Evolutionary conservation across 2,797 vertebrate genomes (phyloP).

Genomic region (Mastacembelus armatus): DNA sequence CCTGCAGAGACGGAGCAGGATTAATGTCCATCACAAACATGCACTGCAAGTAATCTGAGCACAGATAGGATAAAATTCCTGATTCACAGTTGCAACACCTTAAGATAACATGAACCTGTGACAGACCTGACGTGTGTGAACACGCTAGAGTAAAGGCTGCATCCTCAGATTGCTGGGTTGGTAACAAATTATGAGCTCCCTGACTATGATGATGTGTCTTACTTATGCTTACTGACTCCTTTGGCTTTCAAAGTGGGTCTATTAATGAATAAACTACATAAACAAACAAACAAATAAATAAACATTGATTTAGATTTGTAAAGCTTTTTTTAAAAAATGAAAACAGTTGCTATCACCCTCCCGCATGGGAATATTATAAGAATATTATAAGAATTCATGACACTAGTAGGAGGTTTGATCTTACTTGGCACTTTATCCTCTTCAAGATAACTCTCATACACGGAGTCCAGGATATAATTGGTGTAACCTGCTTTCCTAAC

Average conservation of each 20-base stretch:
- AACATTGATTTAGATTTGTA: too few relatives aligned
- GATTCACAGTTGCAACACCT: background rate
- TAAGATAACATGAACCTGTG: constrained; percentile 23
- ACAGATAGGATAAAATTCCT: too few relatives aligned
- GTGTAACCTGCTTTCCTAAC: constrained; percentile 86
- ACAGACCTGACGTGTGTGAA: constrained; percentile 50
- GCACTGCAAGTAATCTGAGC: background rate
- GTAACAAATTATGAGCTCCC: too few relatives aligned
- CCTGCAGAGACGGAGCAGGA: constrained; percentile 43
- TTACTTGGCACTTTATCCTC: constrained; percentile 59
- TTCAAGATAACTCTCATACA: constrained; percentile 81
- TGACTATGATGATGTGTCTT: background rate
- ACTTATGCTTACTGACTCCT: background rate
- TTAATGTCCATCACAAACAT: background rate
- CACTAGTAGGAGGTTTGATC: background rate
- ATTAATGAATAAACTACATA: too few relatives aligned
- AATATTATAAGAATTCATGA: background rate
- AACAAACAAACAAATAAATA: too few relatives aligned
- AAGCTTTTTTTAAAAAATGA: too few relatives aligned
- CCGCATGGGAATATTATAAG: background rate
- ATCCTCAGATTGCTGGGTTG: constrained; percentile 20
- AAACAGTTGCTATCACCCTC: background rate
- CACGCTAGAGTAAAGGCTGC: constrained; percentile 42
- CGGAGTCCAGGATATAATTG: constrained; percentile 84
- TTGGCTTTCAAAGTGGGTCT: background rate